Percentiles rank a stretch among this genome's conserved stretches.
phyloP scores from a whole-genome alignment of 2,888 invertebrate genomes.

The Hedychridium roseum region DNA sequence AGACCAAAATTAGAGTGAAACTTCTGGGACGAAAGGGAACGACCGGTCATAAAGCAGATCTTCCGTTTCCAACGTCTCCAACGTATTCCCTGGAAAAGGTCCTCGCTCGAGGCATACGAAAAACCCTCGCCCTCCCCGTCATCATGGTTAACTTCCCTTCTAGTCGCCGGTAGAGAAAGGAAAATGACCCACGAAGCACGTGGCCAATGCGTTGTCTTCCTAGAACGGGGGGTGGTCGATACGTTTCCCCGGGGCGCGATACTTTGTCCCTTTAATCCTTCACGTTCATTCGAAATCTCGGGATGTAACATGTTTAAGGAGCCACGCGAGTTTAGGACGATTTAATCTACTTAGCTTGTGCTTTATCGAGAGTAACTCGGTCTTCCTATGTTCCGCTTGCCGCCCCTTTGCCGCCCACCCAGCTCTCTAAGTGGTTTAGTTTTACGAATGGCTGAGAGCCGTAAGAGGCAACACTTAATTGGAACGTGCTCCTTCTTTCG shows the following conservation, averaged over 20 bases:
- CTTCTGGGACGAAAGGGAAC: slow-evolving; percentile 27
- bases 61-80: slow-evolving; percentile 5
- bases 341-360: slow-evolving; percentile 37
- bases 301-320: slow-evolving; percentile 16
- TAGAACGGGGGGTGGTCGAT: too few species aligned
- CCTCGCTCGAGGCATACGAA: too few species aligned
- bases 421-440: slow-evolving; percentile 37
- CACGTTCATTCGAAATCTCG: slow-evolving; percentile 12
- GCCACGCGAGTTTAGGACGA: slow-evolving; percentile 26
- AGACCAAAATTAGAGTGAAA: slow-evolving; percentile 30
- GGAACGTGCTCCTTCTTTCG: slow-evolving; percentile 35
- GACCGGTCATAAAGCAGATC: slow-evolving; percentile 27
- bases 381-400: background rate
- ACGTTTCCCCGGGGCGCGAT: too few species aligned
- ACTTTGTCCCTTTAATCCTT: too few species aligned
- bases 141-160: too few species aligned
- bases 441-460: slow-evolving; percentile 39
- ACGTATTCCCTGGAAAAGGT: too few species aligned
- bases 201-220: too few species aligned
- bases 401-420: background rate
- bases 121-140: too few species aligned
- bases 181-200: too few species aligned
- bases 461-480: slow-evolving; percentile 41
- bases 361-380: slow-evolving; percentile 17
- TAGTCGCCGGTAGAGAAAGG: too few species aligned